These are phyloP conservation scores for Esox lucius DNA, from an alignment of 2,797 vertebrate species.

Conservation along the genomic window DNA sequence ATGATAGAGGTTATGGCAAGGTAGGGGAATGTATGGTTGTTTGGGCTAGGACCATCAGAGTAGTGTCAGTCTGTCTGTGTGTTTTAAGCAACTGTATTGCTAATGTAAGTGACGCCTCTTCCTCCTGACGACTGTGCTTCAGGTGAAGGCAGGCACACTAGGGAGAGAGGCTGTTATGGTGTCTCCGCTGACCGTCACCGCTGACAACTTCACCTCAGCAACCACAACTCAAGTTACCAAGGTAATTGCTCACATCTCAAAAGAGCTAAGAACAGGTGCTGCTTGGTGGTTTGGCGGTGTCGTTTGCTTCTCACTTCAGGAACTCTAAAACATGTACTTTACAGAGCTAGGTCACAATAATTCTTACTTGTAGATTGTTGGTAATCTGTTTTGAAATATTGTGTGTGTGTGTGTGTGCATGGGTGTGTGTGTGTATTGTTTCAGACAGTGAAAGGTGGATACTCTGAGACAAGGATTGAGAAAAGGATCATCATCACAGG, in stretches of 20 bases:
- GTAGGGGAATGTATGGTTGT: slow-evolving; percentile 4
- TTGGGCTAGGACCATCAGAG: not conserved
- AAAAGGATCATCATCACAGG: slow-evolving; percentile 98
- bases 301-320: too few relatives aligned
- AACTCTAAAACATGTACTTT: not conserved
- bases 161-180: slow-evolving; percentile 64
- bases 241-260: slow-evolving; percentile 72
- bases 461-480: slow-evolving; percentile 98
- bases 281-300: too few relatives aligned
- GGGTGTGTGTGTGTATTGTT: not conserved
- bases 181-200: slow-evolving; percentile 74
- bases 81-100: not conserved
- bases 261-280: too few relatives aligned
- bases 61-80: slow-evolving; percentile 7
- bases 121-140: slow-evolving; percentile 29
- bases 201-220: slow-evolving; percentile 93
- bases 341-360: not conserved
- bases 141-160: slow-evolving; percentile 65
- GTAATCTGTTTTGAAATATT: not conserved
- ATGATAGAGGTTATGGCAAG: not conserved
- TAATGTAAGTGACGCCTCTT: slow-evolving; percentile 4
- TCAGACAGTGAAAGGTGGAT: slow-evolving; percentile 98
- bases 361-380: not conserved
- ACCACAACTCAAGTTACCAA: slow-evolving; percentile 98
- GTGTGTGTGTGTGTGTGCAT: not conserved